These are phyloP conservation scores for Atrina japonica DNA, from an alignment of 2,888 invertebrate genomes.

Conservation along the genomic window DNA sequence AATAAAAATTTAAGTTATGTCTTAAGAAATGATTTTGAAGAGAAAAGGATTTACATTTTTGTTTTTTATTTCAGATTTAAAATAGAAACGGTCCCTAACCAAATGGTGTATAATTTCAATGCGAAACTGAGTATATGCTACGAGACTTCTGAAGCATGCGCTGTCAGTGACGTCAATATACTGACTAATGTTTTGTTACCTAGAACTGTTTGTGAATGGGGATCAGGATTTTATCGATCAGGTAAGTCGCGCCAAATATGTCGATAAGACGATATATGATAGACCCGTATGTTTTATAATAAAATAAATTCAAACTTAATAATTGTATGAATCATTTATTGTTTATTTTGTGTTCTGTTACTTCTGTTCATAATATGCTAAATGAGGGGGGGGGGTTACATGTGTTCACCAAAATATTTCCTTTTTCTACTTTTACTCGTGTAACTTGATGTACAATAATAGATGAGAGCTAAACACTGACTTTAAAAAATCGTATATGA, in stretches of 20 bases:
- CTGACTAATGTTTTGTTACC: slow-evolving; percentile 20
- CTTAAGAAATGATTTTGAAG: too few species aligned
- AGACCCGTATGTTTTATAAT: too few species aligned
- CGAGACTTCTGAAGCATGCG: slow-evolving; percentile 5
- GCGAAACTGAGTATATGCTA: slow-evolving; percentile 21
- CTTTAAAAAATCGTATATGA: too few species aligned
- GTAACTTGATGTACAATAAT: too few species aligned
- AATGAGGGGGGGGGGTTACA: too few species aligned
- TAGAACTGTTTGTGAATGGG: slow-evolving; percentile 31
- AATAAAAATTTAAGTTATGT: too few species aligned
- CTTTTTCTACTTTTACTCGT: too few species aligned
- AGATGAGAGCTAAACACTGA: too few species aligned
- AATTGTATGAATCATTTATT: not conserved
- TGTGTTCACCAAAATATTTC: too few species aligned
- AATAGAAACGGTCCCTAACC: slow-evolving; percentile 7
- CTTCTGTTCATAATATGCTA: not conserved
- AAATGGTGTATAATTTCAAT: slow-evolving; percentile 25
- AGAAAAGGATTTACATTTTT: too few species aligned
- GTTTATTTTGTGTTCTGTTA: not conserved
- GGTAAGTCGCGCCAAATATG: too few species aligned
- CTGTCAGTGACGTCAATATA: slow-evolving; percentile 9
- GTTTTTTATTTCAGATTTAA: slow-evolving; percentile 8
- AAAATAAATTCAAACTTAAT: not conserved
- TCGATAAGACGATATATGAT: too few species aligned
- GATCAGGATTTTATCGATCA: slow-evolving; percentile 23